These are phyloP conservation scores for Harpalus rufipes DNA, from an alignment of 2,888 invertebrate genomes.

Conservation along the genomic window DNA sequence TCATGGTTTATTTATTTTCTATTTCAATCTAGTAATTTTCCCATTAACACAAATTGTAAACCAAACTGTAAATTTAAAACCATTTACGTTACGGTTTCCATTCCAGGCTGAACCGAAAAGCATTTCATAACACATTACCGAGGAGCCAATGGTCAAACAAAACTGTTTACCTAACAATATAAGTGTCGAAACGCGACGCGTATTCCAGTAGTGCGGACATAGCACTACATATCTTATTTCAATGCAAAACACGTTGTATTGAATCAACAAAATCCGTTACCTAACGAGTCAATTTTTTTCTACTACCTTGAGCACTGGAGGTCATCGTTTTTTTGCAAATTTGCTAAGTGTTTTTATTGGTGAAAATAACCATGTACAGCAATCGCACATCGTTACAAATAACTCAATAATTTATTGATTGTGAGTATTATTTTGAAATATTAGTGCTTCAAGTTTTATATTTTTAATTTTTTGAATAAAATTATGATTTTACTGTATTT, in stretches of 20 bases:
- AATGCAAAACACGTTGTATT: background rate
- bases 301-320: background rate
- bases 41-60: background rate
- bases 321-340: slow-evolving; percentile 4
- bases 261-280: slow-evolving; percentile 2
- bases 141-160: background rate
- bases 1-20: background rate
- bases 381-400: too few species aligned
- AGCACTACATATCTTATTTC: background rate
- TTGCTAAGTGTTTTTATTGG: background rate
- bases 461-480: too few species aligned
- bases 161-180: background rate
- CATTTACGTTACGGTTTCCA: background rate
- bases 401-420: too few species aligned
- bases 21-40: background rate
- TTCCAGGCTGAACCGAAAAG: background rate
- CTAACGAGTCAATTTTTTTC: background rate
- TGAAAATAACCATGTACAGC: background rate
- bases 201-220: slow-evolving; percentile 5
- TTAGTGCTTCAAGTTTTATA: too few species aligned
- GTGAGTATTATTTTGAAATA: too few species aligned
- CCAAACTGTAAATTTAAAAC: background rate
- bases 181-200: background rate
- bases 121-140: slow-evolving; percentile 2
- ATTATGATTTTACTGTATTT: too few species aligned